Percentiles rank a stretch among this genome's conserved stretches.
Conservation (phyloP, 2,797 vertebrate species). For the Carcharodon carcharias region DNA sequence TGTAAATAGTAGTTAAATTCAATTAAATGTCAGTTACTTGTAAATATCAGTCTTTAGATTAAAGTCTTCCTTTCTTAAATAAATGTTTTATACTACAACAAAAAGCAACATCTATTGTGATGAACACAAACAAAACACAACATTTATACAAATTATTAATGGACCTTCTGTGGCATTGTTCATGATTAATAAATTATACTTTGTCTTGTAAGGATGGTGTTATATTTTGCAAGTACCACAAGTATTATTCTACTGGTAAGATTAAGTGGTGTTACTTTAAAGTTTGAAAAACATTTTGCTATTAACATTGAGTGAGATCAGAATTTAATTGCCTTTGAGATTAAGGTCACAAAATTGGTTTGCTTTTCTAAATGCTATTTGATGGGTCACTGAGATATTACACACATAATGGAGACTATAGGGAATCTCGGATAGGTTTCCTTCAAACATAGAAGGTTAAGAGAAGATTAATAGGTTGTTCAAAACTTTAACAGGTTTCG, state of each 20-base stretch:
- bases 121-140: not conserved
- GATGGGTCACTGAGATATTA: not conserved
- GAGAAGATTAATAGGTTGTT: no score
- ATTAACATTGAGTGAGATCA: not conserved
- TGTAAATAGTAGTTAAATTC: not conserved
- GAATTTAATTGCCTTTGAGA: slow-evolving; percentile 22
- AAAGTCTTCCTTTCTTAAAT: not conserved
- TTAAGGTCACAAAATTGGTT: not conserved
- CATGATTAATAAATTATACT: not conserved
- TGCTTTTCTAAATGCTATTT: not conserved
- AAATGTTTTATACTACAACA: not conserved
- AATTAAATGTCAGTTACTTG: not conserved
- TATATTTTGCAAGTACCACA: not conserved
- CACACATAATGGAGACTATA: no score
- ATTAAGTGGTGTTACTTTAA: not conserved
- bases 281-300: not conserved
- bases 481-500: no score
- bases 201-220: not conserved
- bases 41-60: not conserved
- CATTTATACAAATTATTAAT: not conserved
- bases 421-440: no score
- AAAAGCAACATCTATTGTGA: not conserved
- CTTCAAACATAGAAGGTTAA: no score
- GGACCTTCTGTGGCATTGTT: not conserved
- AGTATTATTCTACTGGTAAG: not conserved